These are phyloP conservation scores for Argya squamiceps DNA, from an alignment of 2,797 vertebrate species.

Conservation along the genomic window DNA sequence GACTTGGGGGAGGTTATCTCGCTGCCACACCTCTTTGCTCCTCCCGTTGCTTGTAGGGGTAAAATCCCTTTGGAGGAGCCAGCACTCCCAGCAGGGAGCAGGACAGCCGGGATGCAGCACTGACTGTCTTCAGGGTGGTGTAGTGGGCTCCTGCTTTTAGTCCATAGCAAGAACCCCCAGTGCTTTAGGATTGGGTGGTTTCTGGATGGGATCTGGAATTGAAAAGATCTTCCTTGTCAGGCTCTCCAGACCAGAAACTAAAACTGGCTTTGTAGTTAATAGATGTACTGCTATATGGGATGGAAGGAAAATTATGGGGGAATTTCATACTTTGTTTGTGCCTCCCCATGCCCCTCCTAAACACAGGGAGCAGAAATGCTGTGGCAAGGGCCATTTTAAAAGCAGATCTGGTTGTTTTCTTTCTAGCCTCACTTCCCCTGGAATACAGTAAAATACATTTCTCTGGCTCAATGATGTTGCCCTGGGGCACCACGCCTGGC, in stretches of 20 bases:
- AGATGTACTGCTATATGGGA: not conserved
- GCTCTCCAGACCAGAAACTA: not conserved
- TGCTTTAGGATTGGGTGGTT: not conserved
- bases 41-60: not conserved
- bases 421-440: not conserved
- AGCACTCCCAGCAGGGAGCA: not conserved
- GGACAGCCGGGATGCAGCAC: not conserved
- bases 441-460: not conserved
- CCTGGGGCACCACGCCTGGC: not conserved
- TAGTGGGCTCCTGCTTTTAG: not conserved
- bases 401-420: not conserved
- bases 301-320: not conserved
- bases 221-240: not conserved
- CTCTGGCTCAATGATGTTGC: not conserved
- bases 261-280: not conserved
- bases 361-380: not conserved
- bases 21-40: not conserved
- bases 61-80: not conserved
- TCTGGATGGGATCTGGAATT: not conserved
- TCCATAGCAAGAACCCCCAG: not conserved
- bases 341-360: not conserved
- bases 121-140: rapidly evolving
- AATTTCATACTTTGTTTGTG: not conserved
- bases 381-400: not conserved
- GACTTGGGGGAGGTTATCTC: not conserved